Percentiles rank a stretch among this genome's conserved stretches.
Conservation (phyloP, 2,888 invertebrate species). For the Dorcus hopei region DNA sequence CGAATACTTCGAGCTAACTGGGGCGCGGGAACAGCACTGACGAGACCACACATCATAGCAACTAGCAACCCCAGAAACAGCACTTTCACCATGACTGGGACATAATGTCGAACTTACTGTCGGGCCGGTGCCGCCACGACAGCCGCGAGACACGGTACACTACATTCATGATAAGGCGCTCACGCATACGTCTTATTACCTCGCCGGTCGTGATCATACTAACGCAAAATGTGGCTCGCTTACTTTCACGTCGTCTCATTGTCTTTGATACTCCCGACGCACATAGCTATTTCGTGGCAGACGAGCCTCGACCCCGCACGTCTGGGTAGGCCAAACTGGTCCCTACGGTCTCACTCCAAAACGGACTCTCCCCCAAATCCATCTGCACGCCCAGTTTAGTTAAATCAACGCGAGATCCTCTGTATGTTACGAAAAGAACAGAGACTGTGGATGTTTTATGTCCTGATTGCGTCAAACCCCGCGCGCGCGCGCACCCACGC, state of each 20-base stretch:
- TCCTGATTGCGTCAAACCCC: too few relatives aligned
- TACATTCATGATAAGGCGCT: constrained; percentile 37
- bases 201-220: constrained; percentile 54
- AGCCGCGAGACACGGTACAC: constrained; percentile 42
- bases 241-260: constrained; percentile 15
- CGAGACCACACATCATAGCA: constrained; percentile 48
- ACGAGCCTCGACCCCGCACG: constrained; percentile 13
- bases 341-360: neutral
- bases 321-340: constrained; percentile 11
- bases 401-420: too few relatives aligned
- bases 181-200: constrained; percentile 43
- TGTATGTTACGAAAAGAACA: too few relatives aligned
- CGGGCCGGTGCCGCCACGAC: constrained; percentile 52
- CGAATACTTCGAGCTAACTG: constrained; percentile 32
- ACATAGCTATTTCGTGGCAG: constrained; percentile 13
- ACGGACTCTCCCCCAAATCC: too few relatives aligned
- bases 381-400: too few relatives aligned
- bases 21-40: constrained; percentile 43
- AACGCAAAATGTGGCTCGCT: constrained; percentile 29
- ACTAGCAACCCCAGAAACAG: constrained; percentile 49
- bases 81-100: constrained; percentile 53
- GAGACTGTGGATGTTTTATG: too few relatives aligned
- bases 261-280: constrained; percentile 17
- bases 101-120: constrained; percentile 42
- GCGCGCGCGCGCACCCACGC: too few relatives aligned